Evolutionary conservation across 2,113 vertebrate species (phyloP).

Genomic region (Sialia sialis): DNA sequence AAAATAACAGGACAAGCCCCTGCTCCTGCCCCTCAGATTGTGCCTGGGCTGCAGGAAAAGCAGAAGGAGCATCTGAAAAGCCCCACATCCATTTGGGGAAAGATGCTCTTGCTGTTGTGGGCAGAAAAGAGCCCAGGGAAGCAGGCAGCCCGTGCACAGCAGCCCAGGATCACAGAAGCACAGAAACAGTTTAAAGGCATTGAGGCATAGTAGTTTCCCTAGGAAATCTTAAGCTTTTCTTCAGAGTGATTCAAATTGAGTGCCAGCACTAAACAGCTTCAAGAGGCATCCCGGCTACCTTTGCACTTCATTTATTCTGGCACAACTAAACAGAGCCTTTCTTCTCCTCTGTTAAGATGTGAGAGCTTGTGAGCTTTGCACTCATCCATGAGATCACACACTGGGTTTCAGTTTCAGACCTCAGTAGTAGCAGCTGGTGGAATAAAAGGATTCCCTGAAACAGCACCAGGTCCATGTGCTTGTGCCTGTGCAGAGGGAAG

Average conservation of each 20-base stretch:
- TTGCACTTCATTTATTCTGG: conserved; percentile 49
- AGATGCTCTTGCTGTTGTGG: not conserved
- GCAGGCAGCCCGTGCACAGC: not conserved
- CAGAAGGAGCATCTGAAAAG: not conserved
- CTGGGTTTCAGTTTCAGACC: conserved; percentile 31
- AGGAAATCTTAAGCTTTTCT: not conserved
- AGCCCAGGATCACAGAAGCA: not conserved
- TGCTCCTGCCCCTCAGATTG: not conserved
- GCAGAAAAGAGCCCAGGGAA: not conserved
- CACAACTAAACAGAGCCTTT: conserved; percentile 25
- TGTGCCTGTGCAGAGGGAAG: not conserved
- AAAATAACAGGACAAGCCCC: not conserved
- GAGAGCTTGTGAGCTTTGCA: conserved; percentile 41
- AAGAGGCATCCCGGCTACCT: conserved; percentile 13
- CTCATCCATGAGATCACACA: conserved; percentile 29
- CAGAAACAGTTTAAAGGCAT: not conserved
- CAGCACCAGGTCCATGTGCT: not conserved
- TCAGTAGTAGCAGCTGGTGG: conserved; percentile 42
- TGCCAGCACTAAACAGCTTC: conserved; percentile 30
- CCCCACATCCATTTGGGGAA: not conserved
- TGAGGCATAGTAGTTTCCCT: not conserved
- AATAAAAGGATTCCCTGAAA: conserved; percentile 50
- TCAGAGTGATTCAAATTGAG: not conserved
- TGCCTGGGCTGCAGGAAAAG: not conserved
- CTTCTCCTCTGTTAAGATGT: not conserved